Evolutionary conservation across 2,113 vertebrate genomes (phyloP), one percentile per base, ranked within the genome.

Genomic region (Nyctibius bracteatus): DNA sequence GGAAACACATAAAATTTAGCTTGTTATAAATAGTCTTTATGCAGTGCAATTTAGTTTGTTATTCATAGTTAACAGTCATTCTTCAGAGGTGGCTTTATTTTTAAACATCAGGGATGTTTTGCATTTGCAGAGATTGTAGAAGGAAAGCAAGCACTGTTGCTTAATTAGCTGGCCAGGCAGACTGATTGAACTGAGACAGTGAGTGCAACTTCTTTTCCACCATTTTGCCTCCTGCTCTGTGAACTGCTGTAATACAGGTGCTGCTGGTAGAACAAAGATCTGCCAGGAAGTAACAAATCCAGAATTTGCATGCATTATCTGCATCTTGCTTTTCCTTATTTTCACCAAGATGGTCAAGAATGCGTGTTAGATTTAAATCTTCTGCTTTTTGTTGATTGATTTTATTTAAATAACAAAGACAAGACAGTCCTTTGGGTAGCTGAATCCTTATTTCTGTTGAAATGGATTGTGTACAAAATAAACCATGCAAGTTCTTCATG

Each of bases 181-280:
- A 28, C 94, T 91, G 97, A 8, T 96, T 51, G 31, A 94, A 23
- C 8, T 11, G 13, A 49, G 92, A 73, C 28, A 95, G 21, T 3
- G 21, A 27, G 51, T 97, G 80, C 65, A 97, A 33, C 20, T 84
- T 59, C 9, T 43, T 35, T 65, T 57, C 93, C 9, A 89, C n/a
- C 30, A 0, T 21, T 15, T 3, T 4, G 35, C 14, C 33, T 57
- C 51, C 62, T 68, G 28, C 22, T 11, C 62, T 70, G 39, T 43
- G 68, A 59, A 94, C 77, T 52, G 87, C 81, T 61, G 14, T 83
- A 11, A 90, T 46, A 23, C 31, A 51, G 16, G 77, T 31, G 18
- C 49, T 15, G 37, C 39, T 97, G n/a, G 92, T 98, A 80, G 68
- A 98, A 9, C 81, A 90, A 43, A 98, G 73, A 85, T 85, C 47